Evolutionary conservation across 2,797 vertebrate species (phyloP).

Genomic region (Pelobates cultripes): DNA sequence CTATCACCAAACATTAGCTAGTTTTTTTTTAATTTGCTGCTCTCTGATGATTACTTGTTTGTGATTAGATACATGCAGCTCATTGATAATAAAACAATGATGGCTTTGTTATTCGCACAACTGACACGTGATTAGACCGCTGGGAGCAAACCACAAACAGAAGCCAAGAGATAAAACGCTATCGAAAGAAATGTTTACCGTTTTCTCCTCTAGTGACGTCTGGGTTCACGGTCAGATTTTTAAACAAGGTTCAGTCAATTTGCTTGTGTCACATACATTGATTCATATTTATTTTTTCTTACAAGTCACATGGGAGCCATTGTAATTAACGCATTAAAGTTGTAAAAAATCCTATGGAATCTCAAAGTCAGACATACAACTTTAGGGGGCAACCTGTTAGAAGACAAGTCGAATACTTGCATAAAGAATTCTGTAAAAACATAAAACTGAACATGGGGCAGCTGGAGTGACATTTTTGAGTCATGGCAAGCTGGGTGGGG

Average conservation of each 20-base stretch:
- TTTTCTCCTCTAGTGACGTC: neutral
- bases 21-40: slow-evolving; percentile 8
- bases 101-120: slow-evolving; percentile 40
- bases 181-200: slow-evolving; percentile 20
- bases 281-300: neutral
- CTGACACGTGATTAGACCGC: slow-evolving; percentile 22
- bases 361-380: too few species aligned
- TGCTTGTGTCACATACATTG: neutral
- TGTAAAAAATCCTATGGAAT: too few species aligned
- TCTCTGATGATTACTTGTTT: slow-evolving; percentile 29
- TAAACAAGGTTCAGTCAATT: neutral
- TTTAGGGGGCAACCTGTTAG: too few species aligned
- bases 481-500: too few species aligned
- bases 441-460: too few species aligned
- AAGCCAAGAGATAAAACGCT: slow-evolving; percentile 27
- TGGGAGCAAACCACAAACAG: neutral
- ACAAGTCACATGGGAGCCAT: neutral
- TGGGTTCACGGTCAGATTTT: neutral
- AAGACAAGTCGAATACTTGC: too few species aligned
- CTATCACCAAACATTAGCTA: neutral
- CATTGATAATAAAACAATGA: slow-evolving; percentile 44
- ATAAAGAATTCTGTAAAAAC: too few species aligned
- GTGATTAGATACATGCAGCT: slow-evolving; percentile 23
- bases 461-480: too few species aligned
- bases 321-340: too few species aligned